Conservation (phyloP, 2,797 vertebrate genomes). For the Amphiprion clarkii region DNA sequence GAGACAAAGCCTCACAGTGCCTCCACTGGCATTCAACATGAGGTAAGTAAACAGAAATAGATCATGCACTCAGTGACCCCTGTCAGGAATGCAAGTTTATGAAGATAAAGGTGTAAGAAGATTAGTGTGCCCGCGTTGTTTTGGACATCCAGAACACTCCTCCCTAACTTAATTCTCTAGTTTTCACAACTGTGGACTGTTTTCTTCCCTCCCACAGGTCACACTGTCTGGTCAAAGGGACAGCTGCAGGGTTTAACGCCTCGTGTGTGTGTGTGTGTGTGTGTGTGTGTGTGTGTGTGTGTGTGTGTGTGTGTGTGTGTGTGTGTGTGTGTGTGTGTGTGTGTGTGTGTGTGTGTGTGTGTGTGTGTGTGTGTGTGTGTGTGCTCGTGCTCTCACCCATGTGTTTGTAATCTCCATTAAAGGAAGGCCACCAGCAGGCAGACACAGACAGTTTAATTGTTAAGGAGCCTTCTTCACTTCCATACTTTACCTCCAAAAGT, state of each 20-base stretch:
- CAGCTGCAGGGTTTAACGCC: constrained; percentile 78
- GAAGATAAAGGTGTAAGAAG: constrained; percentile 63
- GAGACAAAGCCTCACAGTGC: constrained; percentile 39
- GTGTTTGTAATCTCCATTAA: constrained; percentile 70
- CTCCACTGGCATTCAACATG: constrained; percentile 46
- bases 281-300: too few species aligned
- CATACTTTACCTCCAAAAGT: background rate
- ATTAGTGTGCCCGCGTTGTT: constrained; percentile 12
- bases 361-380: constrained; percentile 14
- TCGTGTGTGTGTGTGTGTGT: background rate
- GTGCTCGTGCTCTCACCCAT: constrained; percentile 47
- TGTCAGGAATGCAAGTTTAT: constrained; percentile 61
- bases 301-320: too few species aligned
- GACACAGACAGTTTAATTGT: constrained; percentile 50
- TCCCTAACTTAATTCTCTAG: constrained; percentile 12
- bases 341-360: too few species aligned
- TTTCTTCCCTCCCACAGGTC: constrained; percentile 46
- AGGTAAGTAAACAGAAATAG: constrained; percentile 78
- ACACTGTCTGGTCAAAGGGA: constrained; percentile 60
- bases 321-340: too few species aligned
- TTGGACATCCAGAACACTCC: background rate
- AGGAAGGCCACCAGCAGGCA: constrained; percentile 43
- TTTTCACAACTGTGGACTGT: constrained; percentile 46
- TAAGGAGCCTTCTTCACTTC: constrained; percentile 35
- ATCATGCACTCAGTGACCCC: constrained; percentile 34